Percentiles rank a stretch among this genome's conserved stretches.
Evolutionary conservation across 2,888 invertebrate species (phyloP).

Genomic region (Andrena bicolor): DNA sequence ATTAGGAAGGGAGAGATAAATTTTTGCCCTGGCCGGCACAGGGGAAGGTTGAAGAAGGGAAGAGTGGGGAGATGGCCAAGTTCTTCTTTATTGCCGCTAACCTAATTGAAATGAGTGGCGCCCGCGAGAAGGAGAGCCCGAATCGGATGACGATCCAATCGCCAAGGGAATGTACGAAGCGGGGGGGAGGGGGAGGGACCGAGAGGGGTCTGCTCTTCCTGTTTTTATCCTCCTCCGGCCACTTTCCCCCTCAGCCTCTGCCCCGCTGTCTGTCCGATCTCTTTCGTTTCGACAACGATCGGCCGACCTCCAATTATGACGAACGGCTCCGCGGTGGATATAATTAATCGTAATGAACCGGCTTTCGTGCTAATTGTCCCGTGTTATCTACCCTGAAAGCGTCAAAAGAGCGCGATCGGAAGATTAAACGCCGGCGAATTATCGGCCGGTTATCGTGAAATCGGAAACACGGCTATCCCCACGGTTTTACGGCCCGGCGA

Average conservation of each 20-base stretch:
- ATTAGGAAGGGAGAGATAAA: conserved; percentile 70
- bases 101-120: conserved; percentile 70
- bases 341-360: conserved; percentile 59
- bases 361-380: conserved; percentile 51
- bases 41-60: neutral
- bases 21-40: conserved; percentile 36
- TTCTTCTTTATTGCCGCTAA: conserved; percentile 67
- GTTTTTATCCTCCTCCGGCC: conserved; percentile 12
- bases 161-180: conserved; percentile 36
- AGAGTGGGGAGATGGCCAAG: conserved; percentile 26
- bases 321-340: conserved; percentile 38
- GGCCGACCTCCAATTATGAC: conserved; percentile 56
- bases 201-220: conserved; percentile 26
- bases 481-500: conserved; percentile 9
- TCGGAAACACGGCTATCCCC: neutral
- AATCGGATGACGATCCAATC: conserved; percentile 47
- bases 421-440: conserved; percentile 29
- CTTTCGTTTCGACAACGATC: conserved; percentile 35
- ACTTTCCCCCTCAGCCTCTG: neutral
- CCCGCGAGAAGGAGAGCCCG: conserved; percentile 50
- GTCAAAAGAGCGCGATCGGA: conserved; percentile 36
- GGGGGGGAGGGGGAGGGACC: too few species aligned
- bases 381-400: conserved; percentile 38
- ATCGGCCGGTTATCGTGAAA: conserved; percentile 20
- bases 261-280: neutral